Percentiles rank a stretch among this genome's conserved stretches.
phyloP scores from a whole-genome alignment of 2,113 vertebrate genomes.

The Peucedramus taeniatus region DNA sequence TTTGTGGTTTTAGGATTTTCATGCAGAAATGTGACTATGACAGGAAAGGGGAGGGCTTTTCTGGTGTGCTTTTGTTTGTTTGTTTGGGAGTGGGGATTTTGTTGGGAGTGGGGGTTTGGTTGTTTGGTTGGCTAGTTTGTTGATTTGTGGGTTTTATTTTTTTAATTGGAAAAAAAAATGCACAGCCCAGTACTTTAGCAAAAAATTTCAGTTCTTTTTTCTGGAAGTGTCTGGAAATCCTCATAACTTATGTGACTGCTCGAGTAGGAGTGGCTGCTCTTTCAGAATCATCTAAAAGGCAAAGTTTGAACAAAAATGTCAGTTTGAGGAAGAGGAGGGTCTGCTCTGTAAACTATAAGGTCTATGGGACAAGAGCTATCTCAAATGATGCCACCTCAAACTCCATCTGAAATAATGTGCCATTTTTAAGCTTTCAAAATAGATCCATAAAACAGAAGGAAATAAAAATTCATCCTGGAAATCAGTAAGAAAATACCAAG shows the following conservation, averaged over 20 bases:
- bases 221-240: background rate
- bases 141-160: background rate
- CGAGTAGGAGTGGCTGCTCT: background rate
- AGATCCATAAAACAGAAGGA: background rate
- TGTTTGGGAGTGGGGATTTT: background rate
- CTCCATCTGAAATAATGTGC: background rate
- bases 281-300: background rate
- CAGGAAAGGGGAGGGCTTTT: background rate
- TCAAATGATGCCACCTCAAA: background rate
- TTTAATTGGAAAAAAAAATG: background rate
- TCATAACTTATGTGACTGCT: background rate
- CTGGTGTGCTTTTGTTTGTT: background rate
- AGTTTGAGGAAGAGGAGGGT: background rate
- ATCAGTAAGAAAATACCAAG: background rate
- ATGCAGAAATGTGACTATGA: background rate
- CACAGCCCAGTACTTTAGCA: background rate
- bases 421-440: background rate
- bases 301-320: background rate
- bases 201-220: background rate
- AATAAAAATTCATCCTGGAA: background rate
- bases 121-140: background rate
- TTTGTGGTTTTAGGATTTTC: accelerated
- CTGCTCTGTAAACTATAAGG: background rate
- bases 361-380: background rate
- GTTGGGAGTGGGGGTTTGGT: background rate